Evolutionary conservation across 2,113 vertebrate species (phyloP).

Genomic region (Callionymus lyra): DNA sequence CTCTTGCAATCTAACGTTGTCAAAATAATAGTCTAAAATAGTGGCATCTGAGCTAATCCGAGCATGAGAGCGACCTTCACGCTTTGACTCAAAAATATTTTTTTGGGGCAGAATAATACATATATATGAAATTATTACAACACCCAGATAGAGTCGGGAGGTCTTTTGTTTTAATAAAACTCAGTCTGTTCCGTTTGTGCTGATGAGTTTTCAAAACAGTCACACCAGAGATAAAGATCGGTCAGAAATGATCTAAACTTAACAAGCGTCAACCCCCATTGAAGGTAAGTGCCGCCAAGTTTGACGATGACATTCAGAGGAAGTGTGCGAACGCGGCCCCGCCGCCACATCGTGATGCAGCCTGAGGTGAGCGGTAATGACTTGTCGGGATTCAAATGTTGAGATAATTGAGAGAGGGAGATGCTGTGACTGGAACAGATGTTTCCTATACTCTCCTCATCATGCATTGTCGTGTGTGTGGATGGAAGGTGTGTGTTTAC

Average conservation of each 20-base stretch:
- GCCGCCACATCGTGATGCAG: conserved; percentile 7
- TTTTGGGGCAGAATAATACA: conserved; percentile 19
- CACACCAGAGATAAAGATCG: too few relatives aligned
- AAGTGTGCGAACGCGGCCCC: conserved; percentile 8
- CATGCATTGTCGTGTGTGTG: conserved; percentile 68
- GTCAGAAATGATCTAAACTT: conserved; percentile 5
- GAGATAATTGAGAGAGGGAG: conserved; percentile 73
- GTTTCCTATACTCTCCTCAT: conserved; percentile 69
- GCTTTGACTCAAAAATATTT: conserved; percentile 25
- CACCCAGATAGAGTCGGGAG: conserved; percentile 16
- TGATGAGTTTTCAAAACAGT: conserved; percentile 10
- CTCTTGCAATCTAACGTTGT: not conserved
- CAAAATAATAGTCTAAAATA: conserved; percentile 26
- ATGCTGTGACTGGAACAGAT: conserved; percentile 80
- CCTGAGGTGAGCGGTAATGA: conserved; percentile 61
- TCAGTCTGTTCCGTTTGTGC: conserved; percentile 11
- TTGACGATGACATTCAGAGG: conserved; percentile 24
- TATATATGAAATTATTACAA: conserved; percentile 24
- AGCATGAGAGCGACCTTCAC: conserved; percentile 9
- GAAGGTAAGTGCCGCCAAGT: conserved; percentile 1
- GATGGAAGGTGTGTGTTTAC: conserved; percentile 58
- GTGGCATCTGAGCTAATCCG: conserved; percentile 8
- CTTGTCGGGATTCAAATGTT: conserved; percentile 67
- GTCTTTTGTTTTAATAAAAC: conserved; percentile 26
- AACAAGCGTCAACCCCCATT: conserved; percentile 8